Evolutionary conservation across 2,797 vertebrate genomes (phyloP), one percentile per base, ranked within the genome.

Genomic region (Myotis vivesi): DNA sequence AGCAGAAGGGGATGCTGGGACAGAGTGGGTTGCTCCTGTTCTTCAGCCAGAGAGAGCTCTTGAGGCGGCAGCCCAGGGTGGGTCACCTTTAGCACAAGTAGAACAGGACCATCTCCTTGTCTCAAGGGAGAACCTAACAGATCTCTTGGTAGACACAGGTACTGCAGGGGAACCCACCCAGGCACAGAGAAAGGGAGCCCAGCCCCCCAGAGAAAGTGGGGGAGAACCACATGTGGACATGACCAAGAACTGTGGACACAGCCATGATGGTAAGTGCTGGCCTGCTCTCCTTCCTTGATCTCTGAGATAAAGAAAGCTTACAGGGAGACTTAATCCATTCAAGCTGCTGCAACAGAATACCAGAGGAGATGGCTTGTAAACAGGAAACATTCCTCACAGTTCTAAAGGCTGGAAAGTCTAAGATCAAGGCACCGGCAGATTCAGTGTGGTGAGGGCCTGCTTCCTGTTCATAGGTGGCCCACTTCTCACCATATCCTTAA

Each of bases 181-280:
- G 6, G 41, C 12, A 38, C 79, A 73, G 44, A 90, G 75, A 81
- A 41, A 81, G 59, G 73, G 66, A 94, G 12, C 82, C 73, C 96
- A 71, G 80, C 71, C 33, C 25, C 41, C 57, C 4, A 33, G 20
- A 95, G 92, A 83, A 88, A 69, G 51, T 66, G 81, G 25, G 17
- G 75, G 46, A 62, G 59, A 82, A 33, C 33, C 20, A 19, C 36
- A 28, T 30, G 44, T 17, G 55, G 36, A 59, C 25, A 6, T 38
- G 15, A 51, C 80, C 62, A 69, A 49, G 44, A 69, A 73, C 68
- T 91, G 53, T 55, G 59, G 66, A 88, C 94, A 82, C 23, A 73
- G 16, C 75, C 25, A 9, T 51, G 79, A 79, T 36, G 88, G 96
- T 97, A 76, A 94, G 96, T 87, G 11, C 41, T 87, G 17, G 28